Conservation (phyloP, 1,140 invertebrate genomes). For the Pogonomyrmex barbatus region DNA sequence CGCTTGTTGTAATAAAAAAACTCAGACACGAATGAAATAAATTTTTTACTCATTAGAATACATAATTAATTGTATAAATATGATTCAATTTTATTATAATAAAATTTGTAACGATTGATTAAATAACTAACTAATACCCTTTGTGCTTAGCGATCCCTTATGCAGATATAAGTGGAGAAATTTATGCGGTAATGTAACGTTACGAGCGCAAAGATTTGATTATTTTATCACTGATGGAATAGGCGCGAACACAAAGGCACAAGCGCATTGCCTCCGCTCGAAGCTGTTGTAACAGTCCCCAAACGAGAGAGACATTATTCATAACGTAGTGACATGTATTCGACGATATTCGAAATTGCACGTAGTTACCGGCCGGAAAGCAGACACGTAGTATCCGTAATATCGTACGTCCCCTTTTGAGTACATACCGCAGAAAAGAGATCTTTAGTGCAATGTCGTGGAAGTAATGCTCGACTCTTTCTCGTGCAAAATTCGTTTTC, state of each 20-base stretch:
- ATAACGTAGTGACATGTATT: constrained; percentile 26
- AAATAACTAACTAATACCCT: constrained; percentile 26
- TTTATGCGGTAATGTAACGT: neutral
- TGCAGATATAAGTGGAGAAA: constrained; percentile 9
- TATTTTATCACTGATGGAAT: constrained; percentile 43
- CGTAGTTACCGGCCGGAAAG: neutral
- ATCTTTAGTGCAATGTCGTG: constrained; percentile 60
- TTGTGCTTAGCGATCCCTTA: neutral
- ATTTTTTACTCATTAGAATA: constrained; percentile 22
- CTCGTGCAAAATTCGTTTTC: constrained; percentile 68
- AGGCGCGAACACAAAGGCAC: constrained; percentile 32
- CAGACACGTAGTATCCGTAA: neutral
- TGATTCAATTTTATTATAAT: neutral
- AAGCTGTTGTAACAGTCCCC: neutral
- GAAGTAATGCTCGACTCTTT: constrained; percentile 63
- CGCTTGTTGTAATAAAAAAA: neutral
- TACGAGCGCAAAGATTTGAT: constrained; percentile 18
- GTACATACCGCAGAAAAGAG: constrained; percentile 29
- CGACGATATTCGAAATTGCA: constrained; percentile 27
- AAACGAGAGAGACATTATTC: constrained; percentile 41
- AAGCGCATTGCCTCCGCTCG: constrained; percentile 13
- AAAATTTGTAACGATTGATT: constrained; percentile 10
- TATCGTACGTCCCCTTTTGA: constrained; percentile 14
- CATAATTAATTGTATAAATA: neutral
- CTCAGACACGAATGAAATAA: neutral